Conservation (phyloP, 2,113 vertebrate species). For the Pluvianellus socialis region DNA sequence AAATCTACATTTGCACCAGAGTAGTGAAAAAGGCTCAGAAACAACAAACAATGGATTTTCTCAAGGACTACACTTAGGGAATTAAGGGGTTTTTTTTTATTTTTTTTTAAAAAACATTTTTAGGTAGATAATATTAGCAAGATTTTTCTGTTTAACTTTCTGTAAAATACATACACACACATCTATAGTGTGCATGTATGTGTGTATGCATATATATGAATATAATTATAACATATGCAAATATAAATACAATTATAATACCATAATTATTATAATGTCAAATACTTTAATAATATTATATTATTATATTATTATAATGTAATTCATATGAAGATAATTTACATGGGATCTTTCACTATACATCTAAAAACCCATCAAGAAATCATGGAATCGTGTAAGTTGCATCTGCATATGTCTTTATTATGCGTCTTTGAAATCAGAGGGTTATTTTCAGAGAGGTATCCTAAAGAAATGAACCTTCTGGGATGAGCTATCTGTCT, state of each 20-base stretch:
- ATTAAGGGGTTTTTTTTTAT: background rate
- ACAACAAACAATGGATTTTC: background rate
- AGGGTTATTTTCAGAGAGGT: background rate
- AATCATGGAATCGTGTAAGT: background rate
- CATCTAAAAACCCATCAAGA: background rate
- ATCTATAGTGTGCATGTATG: background rate
- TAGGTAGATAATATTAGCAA: background rate
- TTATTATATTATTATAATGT: background rate
- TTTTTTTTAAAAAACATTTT: background rate
- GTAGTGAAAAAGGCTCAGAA: background rate
- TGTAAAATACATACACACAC: background rate
- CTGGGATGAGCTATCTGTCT: background rate
- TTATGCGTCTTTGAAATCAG: background rate
- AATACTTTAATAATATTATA: background rate
- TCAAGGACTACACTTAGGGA: background rate
- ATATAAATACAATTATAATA: background rate
- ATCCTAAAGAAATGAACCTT: background rate
- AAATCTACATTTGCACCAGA: background rate
- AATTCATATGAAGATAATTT: background rate
- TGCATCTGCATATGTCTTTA: fast-evolving
- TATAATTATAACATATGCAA: background rate
- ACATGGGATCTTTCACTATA: background rate
- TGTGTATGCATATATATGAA: background rate
- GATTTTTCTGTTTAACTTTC: background rate
- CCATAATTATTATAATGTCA: background rate